A percentile compares a stretch with the other conserved stretches of the same genome.
phyloP scores from a whole-genome alignment of 1,140 invertebrate species.

The Colletes latitarsis region DNA sequence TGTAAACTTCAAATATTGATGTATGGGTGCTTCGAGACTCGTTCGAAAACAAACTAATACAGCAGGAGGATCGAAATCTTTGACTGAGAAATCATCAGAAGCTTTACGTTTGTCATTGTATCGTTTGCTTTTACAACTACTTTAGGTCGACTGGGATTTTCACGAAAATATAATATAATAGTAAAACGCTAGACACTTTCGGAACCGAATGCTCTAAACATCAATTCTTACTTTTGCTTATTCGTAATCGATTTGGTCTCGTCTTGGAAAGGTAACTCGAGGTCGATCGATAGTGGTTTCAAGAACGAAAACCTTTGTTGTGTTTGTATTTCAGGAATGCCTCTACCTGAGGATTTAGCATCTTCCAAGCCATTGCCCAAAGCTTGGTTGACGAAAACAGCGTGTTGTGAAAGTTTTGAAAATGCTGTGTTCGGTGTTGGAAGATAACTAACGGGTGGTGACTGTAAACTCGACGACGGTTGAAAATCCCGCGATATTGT shows the following conservation, averaged over 20 bases:
- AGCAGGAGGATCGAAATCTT: too few relatives aligned
- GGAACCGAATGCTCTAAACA: background rate
- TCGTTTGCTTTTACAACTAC: too few relatives aligned
- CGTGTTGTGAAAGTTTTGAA: conserved; percentile 39
- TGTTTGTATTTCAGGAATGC: background rate
- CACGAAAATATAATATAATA: background rate
- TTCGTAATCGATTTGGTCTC: conserved; percentile 13
- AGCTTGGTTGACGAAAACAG: conserved; percentile 33
- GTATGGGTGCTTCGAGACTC: too few relatives aligned
- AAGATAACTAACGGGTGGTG: conserved; percentile 33
- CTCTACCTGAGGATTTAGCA: background rate
- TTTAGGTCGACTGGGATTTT: too few relatives aligned
- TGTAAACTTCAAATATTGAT: background rate
- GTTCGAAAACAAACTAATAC: too few relatives aligned
- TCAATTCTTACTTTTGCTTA: conserved; percentile 28
- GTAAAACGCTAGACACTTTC: background rate
- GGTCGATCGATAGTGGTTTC: conserved; percentile 26
- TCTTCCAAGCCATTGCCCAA: conserved; percentile 11
- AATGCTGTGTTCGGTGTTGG: conserved; percentile 2
- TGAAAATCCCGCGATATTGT: conserved; percentile 18
- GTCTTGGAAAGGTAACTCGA: conserved; percentile 8
- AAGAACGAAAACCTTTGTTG: conserved; percentile 25
- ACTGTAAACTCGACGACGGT: conserved; percentile 14
- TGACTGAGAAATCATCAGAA: too few relatives aligned
- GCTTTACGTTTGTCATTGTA: too few relatives aligned